These are phyloP conservation scores for Lathronympha strigana DNA, from an alignment of 2,888 invertebrate species.

Conservation along the genomic window DNA sequence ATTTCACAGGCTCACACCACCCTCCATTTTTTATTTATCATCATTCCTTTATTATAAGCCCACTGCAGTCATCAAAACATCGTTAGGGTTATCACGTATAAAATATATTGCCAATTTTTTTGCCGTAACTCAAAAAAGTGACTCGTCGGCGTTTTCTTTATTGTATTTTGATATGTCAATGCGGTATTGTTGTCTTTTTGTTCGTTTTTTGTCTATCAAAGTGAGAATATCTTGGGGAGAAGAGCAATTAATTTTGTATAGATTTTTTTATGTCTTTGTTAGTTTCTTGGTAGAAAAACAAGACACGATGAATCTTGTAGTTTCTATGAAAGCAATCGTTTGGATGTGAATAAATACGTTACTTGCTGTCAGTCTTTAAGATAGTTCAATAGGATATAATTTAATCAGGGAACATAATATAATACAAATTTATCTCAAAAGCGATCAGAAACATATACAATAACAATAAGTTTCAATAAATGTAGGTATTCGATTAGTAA, in stretches of 20 bases:
- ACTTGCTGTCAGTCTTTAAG: neutral
- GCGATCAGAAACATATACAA: too few relatives aligned
- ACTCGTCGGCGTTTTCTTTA: slow-evolving; percentile 39
- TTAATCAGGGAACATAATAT: too few relatives aligned
- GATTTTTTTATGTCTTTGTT: slow-evolving; percentile 21
- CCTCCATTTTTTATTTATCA: slow-evolving; percentile 26
- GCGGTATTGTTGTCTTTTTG: slow-evolving; percentile 40
- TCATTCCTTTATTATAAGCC: slow-evolving; percentile 42
- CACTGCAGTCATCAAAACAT: slow-evolving; percentile 45
- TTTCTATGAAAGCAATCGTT: slow-evolving; percentile 17
- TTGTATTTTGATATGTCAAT: slow-evolving; percentile 43
- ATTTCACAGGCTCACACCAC: slow-evolving; percentile 18
- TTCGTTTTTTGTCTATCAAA: slow-evolving; percentile 30
- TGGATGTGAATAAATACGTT: slow-evolving; percentile 23
- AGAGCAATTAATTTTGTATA: slow-evolving; percentile 29
- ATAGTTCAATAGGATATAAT: too few relatives aligned
- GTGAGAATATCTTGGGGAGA: slow-evolving; percentile 32
- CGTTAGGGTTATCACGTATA: slow-evolving; percentile 41
- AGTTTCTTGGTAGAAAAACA: slow-evolving; percentile 14
- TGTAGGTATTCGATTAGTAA: too few relatives aligned
- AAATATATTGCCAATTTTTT: slow-evolving; percentile 45
- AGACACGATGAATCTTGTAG: slow-evolving; percentile 11
- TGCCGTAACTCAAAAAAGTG: slow-evolving; percentile 43
- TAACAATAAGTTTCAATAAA: too few relatives aligned
- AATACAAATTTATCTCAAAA: too few relatives aligned